Evolutionary conservation across 2,113 vertebrate species (phyloP), one percentile per base, ranked within the genome.

Genomic region (Scatophagus argus): DNA sequence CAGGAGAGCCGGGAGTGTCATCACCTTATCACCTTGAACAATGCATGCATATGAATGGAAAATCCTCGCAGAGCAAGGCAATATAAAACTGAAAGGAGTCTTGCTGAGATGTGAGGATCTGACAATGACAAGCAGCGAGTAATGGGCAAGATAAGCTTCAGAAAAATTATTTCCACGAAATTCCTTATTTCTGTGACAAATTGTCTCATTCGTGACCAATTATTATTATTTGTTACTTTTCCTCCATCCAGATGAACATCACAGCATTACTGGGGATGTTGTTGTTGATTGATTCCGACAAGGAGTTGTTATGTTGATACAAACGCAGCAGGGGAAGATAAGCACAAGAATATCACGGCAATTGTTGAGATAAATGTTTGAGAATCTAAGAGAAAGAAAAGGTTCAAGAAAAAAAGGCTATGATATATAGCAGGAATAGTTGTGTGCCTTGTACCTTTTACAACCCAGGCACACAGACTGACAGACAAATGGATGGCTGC

Each of bases 1-100:
- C 8, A 3, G n/a, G 55, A 67, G 71, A 71, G 36, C 72, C 59
- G 21, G 68, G n/a, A 83, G 61, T 64, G 68, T 73, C 41, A 29
- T 58, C n/a, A 74, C 39, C 63, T 49, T 64, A 74, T 81, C 79
- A 72, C 71, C 34, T 86, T 47, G 43, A 77, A 65, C 73, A 59
- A 64, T 64, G 34, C 58, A 58, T 78, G 54, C 62, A 77, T 78
- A 74, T 84, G 84, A 52, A 86, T 84, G 56, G 81, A 75, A 65
- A 44, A 47, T 62, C 38, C 73, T 79, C 5, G 6, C 29, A 13
- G 55, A 62, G 47, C 14, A 39, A 69, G 43, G 25, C 46, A 75
- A 72, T 47, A 21, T 51, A 49, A 69, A 68, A 52, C 16, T 61
- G 13, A 59, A 29, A 32, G 58, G 31, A 74, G 56, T 10, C 43